These are phyloP conservation scores for Copidosoma aretas DNA, from an alignment of 2,888 invertebrate genomes.

Conservation along the genomic window DNA sequence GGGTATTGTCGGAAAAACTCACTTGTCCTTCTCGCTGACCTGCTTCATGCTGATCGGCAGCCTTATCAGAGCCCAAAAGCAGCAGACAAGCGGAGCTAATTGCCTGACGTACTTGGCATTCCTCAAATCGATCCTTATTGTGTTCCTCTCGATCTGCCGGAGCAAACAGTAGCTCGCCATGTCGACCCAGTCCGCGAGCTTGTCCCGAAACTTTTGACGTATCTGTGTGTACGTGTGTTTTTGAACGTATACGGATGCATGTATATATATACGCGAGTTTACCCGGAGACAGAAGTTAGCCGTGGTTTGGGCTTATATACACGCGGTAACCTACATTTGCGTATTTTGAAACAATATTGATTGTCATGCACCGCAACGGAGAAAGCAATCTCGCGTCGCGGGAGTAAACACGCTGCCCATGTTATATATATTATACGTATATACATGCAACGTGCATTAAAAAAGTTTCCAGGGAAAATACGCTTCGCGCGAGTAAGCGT, in stretches of 20 bases:
- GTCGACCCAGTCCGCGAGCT: slow-evolving; percentile 63
- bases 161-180: slow-evolving; percentile 64
- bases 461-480: no score
- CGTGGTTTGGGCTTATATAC: background rate
- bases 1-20: slow-evolving; percentile 8
- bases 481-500: no score
- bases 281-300: background rate
- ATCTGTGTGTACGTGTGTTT: slow-evolving; percentile 55
- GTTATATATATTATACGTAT: no score
- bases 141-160: slow-evolving; percentile 63
- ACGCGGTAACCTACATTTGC: background rate
- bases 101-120: slow-evolving; percentile 61
- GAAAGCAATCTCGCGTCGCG: no score
- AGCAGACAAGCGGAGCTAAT: slow-evolving; percentile 60
- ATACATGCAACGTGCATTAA: no score
- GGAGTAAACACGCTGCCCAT: no score
- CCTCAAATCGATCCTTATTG: slow-evolving; percentile 62
- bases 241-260: background rate
- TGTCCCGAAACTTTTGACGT: slow-evolving; percentile 60
- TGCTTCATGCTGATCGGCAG: slow-evolving; percentile 59
- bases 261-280: background rate
- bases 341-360: background rate
- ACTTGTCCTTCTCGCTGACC: slow-evolving; percentile 54
- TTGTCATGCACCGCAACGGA: no score
- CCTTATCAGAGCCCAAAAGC: slow-evolving; percentile 63